These are phyloP conservation scores for Daphoenositta chrysoptera DNA, from an alignment of 2,113 vertebrate species.

Conservation along the genomic window DNA sequence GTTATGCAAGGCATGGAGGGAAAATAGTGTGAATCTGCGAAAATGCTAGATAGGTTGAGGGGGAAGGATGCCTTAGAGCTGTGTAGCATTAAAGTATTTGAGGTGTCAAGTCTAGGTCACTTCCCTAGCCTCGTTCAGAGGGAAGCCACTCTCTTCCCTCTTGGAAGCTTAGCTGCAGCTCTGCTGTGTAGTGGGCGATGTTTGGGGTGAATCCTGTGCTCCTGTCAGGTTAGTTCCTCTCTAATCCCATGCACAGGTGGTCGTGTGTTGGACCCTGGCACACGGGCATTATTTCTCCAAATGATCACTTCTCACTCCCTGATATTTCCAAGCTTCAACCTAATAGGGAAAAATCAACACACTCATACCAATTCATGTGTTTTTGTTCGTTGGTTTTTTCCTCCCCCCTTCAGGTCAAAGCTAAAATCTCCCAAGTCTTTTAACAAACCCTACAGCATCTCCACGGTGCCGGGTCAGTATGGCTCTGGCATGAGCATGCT, in stretches of 20 bases:
- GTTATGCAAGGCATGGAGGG: neutral
- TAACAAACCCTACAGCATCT: neutral
- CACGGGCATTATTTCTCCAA: neutral
- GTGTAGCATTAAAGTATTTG: neutral
- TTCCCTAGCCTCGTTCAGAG: neutral
- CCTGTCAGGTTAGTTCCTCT: neutral
- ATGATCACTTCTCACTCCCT: neutral
- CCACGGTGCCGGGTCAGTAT: neutral
- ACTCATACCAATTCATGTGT: neutral
- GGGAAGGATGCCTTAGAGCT: neutral
- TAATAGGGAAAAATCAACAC: neutral
- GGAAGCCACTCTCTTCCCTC: neutral
- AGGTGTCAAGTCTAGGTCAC: neutral
- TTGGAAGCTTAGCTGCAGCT: neutral
- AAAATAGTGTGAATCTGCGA: neutral
- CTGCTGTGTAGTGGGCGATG: neutral
- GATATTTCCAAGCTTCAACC: neutral
- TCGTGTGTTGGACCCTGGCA: neutral
- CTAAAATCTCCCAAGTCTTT: constrained; percentile 1
- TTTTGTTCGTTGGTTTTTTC: neutral
- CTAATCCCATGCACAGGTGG: neutral
- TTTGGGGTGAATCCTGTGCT: neutral
- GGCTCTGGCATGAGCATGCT: neutral
- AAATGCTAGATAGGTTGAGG: neutral
- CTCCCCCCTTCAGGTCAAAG: neutral